phyloP scores from a whole-genome alignment of 2,113 vertebrate genomes.

The Crotalus horridus region DNA sequence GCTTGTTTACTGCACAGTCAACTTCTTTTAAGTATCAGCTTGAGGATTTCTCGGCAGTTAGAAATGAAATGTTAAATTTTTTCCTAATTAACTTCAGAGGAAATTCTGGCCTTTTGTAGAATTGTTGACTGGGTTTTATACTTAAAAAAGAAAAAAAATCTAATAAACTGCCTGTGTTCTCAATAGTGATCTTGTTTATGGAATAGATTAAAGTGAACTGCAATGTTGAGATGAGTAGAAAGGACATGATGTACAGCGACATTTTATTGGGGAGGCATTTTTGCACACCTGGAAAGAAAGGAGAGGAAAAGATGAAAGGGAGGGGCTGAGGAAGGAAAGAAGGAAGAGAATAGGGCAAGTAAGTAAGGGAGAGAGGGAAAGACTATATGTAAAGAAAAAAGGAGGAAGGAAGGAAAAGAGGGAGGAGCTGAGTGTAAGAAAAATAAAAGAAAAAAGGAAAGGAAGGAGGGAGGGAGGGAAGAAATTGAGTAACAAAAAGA shows the following conservation, averaged over 20 bases:
- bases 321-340: no score
- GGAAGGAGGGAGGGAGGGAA: not conserved
- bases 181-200: not conserved
- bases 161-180: not conserved
- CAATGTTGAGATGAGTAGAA: not conserved
- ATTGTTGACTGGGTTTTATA: constrained; percentile 21
- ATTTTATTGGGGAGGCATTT: not conserved
- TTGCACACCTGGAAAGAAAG: not conserved
- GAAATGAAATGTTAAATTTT: not conserved
- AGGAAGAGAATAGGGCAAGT: no score
- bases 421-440: no score
- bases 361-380: not conserved
- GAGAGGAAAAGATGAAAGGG: not conserved
- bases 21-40: not conserved
- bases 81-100: not conserved
- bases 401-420: no score
- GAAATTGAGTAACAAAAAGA: no score
- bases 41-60: not conserved
- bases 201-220: constrained; percentile 1
- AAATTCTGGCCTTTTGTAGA: not conserved
- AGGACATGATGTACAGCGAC: not conserved
- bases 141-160: not conserved
- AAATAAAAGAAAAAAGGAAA: not conserved
- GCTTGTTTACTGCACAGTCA: not conserved
- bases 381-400: not conserved